Evolutionary conservation across 2,888 invertebrate genomes (phyloP), one percentile per base, ranked within the genome.

Genomic region (Netelia virgata): DNA sequence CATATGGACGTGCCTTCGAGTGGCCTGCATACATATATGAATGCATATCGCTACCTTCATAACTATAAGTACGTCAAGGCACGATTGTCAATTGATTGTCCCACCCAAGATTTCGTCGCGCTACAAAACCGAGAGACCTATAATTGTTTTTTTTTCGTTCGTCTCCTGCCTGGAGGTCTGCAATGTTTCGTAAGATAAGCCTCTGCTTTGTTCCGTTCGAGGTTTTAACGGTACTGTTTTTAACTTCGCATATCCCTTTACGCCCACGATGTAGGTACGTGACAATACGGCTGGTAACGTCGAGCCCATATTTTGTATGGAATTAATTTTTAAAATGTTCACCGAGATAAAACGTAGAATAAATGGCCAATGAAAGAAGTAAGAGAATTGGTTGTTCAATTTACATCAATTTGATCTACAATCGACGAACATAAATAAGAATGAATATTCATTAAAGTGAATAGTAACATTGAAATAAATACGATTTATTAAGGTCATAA

Each of bases 11-110:
- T 64, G 18, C 23, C 41, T n/a, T 43, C 53, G 55, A 43, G 47
- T 74, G 81, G 47, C 84, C 81, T 78, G 81, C 81, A 84, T 84
- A 77, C 81, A 84, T 81, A 72, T 66, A 81, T 77, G 61, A 63
- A 81, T 84, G 77, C 84, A 16, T 55, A 80, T 50, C 63, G 23
- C 36, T 28, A 16, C 16, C 9, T 16, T 43, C 10, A 18, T 43
- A 18, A 16, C n/a, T 20, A 20, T 50, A n/a, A 43, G 36, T 70
- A 43, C 43, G 53, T 50, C 55, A 47, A 57, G 69, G 59, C 70
- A 66, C 28, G 36, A 72, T 81, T 77, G 80, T 61, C 73, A 77
- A 81, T 73, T 70, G 70, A 66, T 36, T 50, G 20, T 14, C 57
- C 16, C 36, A 16, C 75, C n/a, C 61, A 47, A 59, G 43, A 74